Conservation (phyloP, 92 coral and sea anemone species). For the Siderastrea siderea region DNA sequence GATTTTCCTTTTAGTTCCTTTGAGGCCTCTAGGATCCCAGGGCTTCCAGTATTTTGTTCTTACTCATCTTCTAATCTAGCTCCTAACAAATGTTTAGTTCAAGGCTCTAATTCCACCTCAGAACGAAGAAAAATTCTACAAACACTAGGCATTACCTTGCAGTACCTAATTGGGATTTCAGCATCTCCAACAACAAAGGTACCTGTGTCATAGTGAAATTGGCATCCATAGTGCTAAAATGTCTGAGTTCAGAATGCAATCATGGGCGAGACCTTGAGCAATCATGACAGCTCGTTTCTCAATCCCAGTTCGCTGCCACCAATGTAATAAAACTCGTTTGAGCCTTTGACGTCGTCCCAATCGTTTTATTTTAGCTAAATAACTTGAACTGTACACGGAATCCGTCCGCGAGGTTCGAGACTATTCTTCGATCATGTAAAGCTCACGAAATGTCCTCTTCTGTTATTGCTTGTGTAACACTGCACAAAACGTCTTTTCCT, state of each 20-base stretch:
- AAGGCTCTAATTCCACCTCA: conserved; percentile 22
- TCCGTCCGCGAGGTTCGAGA: too few relatives aligned
- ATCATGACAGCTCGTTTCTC: conserved; percentile 41
- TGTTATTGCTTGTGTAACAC: too few relatives aligned
- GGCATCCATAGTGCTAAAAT: conserved; percentile 57
- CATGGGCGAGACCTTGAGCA: conserved; percentile 56
- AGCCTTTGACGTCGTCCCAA: too few relatives aligned
- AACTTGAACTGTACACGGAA: too few relatives aligned
- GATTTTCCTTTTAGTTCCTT: conserved; percentile 2
- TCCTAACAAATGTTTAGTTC: conserved; percentile 31
- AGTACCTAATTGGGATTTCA: conserved; percentile 53
- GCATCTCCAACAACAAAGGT: conserved; percentile 36
- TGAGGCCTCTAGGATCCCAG: conserved; percentile 53
- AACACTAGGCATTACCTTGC: conserved; percentile 21
- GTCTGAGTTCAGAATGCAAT: conserved; percentile 62
- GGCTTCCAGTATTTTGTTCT: conserved; percentile 37
- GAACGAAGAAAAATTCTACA: conserved; percentile 1
- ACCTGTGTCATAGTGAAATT: conserved; percentile 60
- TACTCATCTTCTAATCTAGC: conserved; percentile 54
- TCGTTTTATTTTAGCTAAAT: too few relatives aligned
- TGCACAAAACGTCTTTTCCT: conserved; percentile 1
- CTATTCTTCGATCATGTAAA: too few relatives aligned
- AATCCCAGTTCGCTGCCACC: too few relatives aligned
- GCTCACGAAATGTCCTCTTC: too few relatives aligned
- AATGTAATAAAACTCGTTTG: too few relatives aligned